These are phyloP conservation scores for Leptoclinus maculatus DNA, from an alignment of 2,797 vertebrate species.

Conservation along the genomic window DNA sequence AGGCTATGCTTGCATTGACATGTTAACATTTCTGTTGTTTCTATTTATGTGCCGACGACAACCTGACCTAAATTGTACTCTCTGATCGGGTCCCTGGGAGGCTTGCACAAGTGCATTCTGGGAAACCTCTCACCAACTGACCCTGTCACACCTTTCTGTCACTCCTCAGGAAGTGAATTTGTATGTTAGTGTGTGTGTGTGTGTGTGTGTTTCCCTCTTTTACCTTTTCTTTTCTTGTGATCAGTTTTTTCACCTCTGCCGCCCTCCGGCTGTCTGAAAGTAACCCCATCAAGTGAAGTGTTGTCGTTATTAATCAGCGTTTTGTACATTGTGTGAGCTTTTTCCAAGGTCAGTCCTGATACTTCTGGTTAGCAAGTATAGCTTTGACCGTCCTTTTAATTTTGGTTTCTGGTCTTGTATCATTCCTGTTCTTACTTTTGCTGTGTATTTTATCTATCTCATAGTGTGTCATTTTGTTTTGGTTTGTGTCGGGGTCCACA, in stretches of 20 bases:
- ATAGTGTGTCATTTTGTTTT: neutral
- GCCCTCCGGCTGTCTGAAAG: neutral
- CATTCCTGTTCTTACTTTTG: neutral
- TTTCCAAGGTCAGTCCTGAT: neutral
- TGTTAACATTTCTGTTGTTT: slow-evolving; percentile 62
- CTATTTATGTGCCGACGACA: slow-evolving; percentile 60
- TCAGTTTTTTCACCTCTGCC: neutral
- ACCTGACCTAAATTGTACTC: slow-evolving; percentile 56
- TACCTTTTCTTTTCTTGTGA: slow-evolving; percentile 6
- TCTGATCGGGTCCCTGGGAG: slow-evolving; percentile 51
- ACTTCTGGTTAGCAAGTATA: neutral
- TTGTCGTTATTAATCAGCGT: slow-evolving; percentile 3
- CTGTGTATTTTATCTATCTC: neutral
- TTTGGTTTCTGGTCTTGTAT: neutral
- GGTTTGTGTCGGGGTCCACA: neutral
- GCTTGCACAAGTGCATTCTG: slow-evolving; percentile 49
- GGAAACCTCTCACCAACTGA: slow-evolving; percentile 58
- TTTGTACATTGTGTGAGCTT: neutral
- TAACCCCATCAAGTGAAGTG: slow-evolving; percentile 1
- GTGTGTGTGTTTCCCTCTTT: slow-evolving; percentile 15
- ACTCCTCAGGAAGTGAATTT: slow-evolving; percentile 38
- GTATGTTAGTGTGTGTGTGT: slow-evolving; percentile 9
- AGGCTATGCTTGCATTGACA: slow-evolving; percentile 3
- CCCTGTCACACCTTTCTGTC: slow-evolving; percentile 59
- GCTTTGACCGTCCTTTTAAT: neutral